Evolutionary conservation across 1,140 invertebrate species (phyloP).

Genomic region (Ridgeia piscesae): DNA sequence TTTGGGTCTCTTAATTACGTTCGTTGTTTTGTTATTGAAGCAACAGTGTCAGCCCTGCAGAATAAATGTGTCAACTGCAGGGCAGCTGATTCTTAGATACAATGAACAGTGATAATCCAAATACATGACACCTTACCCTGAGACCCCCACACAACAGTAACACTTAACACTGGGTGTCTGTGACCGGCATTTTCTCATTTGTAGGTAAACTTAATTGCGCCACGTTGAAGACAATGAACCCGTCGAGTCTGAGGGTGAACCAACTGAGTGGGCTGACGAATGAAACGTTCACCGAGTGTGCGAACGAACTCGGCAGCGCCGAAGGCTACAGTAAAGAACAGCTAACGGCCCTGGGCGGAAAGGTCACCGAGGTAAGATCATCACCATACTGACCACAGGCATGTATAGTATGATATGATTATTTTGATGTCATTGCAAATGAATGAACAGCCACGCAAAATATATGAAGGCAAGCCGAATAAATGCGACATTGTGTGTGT

Average conservation of each 20-base stretch:
- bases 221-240: neutral
- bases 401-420: no score
- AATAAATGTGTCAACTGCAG: no score
- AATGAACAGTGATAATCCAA: no score
- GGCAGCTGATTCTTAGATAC: no score
- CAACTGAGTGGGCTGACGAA: neutral
- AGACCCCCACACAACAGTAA: neutral
- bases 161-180: neutral
- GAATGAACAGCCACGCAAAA: no score
- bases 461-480: no score
- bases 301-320: neutral
- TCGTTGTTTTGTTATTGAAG: no score
- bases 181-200: neutral
- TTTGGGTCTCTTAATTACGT: no score
- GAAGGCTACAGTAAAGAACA: neutral
- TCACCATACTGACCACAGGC: no score
- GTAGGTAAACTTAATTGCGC: neutral
- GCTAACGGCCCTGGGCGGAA: neutral
- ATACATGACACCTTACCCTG: neutral
- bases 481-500: no score
- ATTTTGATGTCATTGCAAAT: no score
- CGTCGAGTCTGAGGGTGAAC: neutral
- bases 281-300: neutral
- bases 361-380: neutral
- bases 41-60: no score